Conservation (phyloP, 2,113 vertebrate genomes). For the Halcyon malimbica region DNA sequence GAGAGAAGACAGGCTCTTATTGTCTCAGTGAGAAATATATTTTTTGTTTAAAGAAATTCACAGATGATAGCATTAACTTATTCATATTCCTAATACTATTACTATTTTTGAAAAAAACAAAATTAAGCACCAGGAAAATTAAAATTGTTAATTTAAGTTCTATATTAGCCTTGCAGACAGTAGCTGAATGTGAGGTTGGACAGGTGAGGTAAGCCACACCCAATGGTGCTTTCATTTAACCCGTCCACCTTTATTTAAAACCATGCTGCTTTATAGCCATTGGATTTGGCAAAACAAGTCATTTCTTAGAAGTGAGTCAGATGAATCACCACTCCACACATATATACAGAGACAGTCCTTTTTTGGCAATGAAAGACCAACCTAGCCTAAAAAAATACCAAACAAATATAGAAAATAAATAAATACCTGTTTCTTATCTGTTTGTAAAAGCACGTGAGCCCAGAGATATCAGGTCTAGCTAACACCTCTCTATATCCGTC, state of each 20-base stretch:
- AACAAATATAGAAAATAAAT: background rate
- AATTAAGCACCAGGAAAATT: background rate
- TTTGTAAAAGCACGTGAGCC: background rate
- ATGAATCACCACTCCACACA: background rate
- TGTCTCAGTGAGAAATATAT: background rate
- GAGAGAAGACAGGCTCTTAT: background rate
- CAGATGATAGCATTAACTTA: background rate
- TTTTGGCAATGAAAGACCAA: background rate
- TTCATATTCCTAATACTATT: background rate
- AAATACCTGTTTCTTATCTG: background rate
- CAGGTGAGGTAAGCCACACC: background rate
- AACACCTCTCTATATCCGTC: background rate
- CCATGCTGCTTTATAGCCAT: background rate
- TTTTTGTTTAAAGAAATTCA: background rate
- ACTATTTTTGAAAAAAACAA: background rate
- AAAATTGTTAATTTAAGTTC: background rate
- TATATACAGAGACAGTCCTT: rapidly evolving
- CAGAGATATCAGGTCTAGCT: background rate
- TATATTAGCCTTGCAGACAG: background rate
- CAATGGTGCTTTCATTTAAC: background rate
- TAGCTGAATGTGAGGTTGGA: background rate
- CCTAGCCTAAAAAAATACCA: background rate
- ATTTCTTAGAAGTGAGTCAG: background rate
- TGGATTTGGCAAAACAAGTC: background rate
- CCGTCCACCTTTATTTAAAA: background rate